These are phyloP conservation scores for Atta cephalotes DNA, from an alignment of 1,140 invertebrate genomes.

Conservation along the genomic window DNA sequence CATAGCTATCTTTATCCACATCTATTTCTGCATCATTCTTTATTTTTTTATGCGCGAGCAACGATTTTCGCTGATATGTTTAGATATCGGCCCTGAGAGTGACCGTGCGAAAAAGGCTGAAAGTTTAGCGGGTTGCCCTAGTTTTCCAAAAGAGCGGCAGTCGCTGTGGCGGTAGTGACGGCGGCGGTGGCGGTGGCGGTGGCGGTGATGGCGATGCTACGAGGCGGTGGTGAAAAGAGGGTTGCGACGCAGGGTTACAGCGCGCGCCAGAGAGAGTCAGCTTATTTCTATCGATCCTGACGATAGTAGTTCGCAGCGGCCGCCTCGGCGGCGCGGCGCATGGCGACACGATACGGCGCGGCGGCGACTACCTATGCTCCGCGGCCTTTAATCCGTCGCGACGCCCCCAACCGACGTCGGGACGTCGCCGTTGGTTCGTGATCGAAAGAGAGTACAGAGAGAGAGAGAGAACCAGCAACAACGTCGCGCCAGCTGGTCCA, in stretches of 20 bases:
- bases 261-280: conserved; percentile 69
- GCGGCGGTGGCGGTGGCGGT: not conserved
- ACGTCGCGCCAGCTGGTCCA: conserved; percentile 30
- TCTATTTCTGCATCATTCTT: not conserved
- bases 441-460: conserved; percentile 3
- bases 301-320: conserved; percentile 74
- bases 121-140: conserved; percentile 54
- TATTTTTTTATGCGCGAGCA: conserved; percentile 11
- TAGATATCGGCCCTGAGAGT: not conserved
- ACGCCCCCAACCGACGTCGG: conserved; percentile 77
- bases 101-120: conserved; percentile 44
- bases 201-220: not conserved
- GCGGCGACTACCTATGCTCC: conserved; percentile 75
- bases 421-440: conserved; percentile 43
- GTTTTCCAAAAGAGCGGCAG: conserved; percentile 62
- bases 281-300: conserved; percentile 83
- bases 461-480: conserved; percentile 3
- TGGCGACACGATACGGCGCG: conserved; percentile 80
- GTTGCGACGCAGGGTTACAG: conserved; percentile 56
- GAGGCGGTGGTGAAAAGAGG: conserved; percentile 38
- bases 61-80: conserved; percentile 25
- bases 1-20: conserved; percentile 10
- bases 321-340: conserved; percentile 79
- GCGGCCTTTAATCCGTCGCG: conserved; percentile 83
- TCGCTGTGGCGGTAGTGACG: not conserved